Percentiles rank a stretch among this genome's conserved stretches.
Conservation (phyloP, 2,888 invertebrate genomes). For the Clostera curtula region DNA sequence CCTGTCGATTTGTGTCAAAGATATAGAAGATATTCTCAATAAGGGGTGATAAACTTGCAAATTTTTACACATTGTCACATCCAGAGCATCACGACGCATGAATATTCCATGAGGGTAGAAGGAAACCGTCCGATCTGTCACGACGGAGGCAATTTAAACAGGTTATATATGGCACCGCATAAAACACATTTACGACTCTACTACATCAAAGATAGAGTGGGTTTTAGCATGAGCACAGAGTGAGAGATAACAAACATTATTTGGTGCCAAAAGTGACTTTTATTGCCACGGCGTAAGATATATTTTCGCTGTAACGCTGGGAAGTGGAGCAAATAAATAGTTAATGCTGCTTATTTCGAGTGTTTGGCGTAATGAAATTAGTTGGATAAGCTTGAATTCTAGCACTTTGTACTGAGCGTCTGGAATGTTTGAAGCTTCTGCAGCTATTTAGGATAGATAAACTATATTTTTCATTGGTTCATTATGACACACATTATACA, state of each 20-base stretch:
- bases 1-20: too few species aligned
- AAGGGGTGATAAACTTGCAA: not conserved
- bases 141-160: constrained; percentile 11
- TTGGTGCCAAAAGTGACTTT: constrained; percentile 6
- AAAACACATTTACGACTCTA: constrained; percentile 13
- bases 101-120: constrained; percentile 22
- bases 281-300: constrained; percentile 6
- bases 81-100: constrained; percentile 11
- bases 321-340: constrained; percentile 2
- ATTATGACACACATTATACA: too few species aligned
- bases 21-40: too few species aligned
- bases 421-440: too few species aligned
- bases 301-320: constrained; percentile 4
- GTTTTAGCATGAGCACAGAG: constrained; percentile 10
- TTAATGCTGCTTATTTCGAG: constrained; percentile 6
- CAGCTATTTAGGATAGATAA: too few species aligned
- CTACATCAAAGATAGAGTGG: constrained; percentile 6
- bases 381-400: constrained; percentile 5
- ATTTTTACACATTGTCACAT: constrained; percentile 2
- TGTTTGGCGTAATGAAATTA: constrained; percentile 13
- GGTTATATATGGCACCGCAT: constrained; percentile 5
- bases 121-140: constrained; percentile 15
- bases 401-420: too few species aligned
- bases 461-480: too few species aligned
- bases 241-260: constrained; percentile 5